Evolutionary conservation across 2,797 vertebrate genomes (phyloP).

Genomic region (Micrastur ruficollis): DNA sequence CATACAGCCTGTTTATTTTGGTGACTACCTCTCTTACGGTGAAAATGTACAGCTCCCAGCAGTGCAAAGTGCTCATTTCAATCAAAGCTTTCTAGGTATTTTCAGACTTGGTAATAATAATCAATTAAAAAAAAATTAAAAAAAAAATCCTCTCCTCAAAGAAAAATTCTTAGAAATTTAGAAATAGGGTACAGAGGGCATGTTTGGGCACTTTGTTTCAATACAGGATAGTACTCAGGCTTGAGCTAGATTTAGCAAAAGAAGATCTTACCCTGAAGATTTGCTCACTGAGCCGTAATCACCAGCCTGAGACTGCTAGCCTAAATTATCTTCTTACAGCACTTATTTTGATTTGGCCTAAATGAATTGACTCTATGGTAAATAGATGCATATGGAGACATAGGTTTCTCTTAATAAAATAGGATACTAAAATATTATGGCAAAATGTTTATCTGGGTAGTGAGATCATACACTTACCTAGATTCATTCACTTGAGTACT

Average conservation of each 20-base stretch:
- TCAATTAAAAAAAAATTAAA: too few relatives aligned
- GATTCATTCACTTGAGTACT: slow-evolving; percentile 65
- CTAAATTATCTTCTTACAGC: slow-evolving; percentile 48
- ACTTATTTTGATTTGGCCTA: slow-evolving; percentile 58
- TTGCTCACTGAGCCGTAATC: neutral
- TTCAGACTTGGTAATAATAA: neutral
- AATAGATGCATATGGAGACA: slow-evolving; percentile 46
- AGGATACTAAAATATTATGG: slow-evolving; percentile 52
- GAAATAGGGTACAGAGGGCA: neutral
- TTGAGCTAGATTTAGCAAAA: neutral
- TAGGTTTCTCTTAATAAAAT: slow-evolving; percentile 55
- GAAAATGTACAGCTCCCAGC: neutral
- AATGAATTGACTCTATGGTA: slow-evolving; percentile 42
- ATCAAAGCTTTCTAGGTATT: neutral
- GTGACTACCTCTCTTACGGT: neutral
- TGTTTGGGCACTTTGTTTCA: neutral
- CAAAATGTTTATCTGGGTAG: slow-evolving; percentile 62
- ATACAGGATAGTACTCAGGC: neutral
- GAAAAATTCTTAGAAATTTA: neutral
- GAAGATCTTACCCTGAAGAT: neutral
- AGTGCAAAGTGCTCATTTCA: neutral
- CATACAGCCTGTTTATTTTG: neutral
- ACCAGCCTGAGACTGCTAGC: neutral
- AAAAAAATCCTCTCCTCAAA: neutral
- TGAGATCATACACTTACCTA: slow-evolving; percentile 51